Evolutionary conservation across 2,113 vertebrate species (phyloP).

Genomic region (Microcebus ravelobensis): DNA sequence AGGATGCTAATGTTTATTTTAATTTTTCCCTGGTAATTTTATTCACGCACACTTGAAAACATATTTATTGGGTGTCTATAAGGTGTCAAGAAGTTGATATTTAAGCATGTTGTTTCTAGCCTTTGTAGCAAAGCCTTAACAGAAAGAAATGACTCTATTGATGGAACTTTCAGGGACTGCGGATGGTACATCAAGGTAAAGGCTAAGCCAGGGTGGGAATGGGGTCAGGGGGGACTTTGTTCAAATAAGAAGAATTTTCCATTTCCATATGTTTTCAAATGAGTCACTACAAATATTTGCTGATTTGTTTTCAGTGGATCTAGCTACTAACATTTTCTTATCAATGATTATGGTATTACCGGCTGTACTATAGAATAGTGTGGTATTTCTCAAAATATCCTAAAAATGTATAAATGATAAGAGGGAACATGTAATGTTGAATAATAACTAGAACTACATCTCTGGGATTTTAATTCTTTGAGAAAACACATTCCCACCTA

Average conservation of each 20-base stretch:
- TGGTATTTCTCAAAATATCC: background rate
- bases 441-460: background rate
- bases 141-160: background rate
- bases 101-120: background rate
- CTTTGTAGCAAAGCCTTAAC: background rate
- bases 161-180: background rate
- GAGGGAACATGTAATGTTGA: background rate
- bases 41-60: background rate
- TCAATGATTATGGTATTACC: background rate
- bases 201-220: accelerated
- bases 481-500: background rate
- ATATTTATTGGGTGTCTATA: background rate
- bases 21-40: background rate
- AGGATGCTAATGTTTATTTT: background rate
- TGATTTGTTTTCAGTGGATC: background rate
- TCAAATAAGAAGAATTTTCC: background rate
- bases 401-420: background rate
- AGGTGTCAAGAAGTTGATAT: background rate
- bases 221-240: background rate
- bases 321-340: background rate
- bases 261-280: background rate
- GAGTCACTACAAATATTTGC: background rate
- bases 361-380: background rate
- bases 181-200: background rate
- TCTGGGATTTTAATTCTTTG: background rate